A percentile compares a stretch with the other conserved stretches of the same genome.
These are phyloP conservation scores for Epiblema foenella DNA, from an alignment of 2,888 invertebrate species.

Conservation along the genomic window DNA sequence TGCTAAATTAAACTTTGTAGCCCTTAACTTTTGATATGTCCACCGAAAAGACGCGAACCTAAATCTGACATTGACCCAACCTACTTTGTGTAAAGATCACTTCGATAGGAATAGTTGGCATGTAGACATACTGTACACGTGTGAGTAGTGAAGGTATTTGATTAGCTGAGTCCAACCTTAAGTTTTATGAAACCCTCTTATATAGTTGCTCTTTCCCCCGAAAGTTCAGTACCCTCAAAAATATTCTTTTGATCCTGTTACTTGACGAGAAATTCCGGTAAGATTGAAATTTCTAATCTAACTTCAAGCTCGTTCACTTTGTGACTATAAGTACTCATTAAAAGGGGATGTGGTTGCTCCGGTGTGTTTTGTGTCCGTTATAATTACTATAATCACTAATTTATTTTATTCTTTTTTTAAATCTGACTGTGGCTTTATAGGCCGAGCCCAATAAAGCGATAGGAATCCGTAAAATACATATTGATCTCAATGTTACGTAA, in stretches of 20 bases:
- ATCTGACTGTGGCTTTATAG: too few relatives aligned
- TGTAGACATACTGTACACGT: not conserved
- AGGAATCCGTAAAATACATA: too few relatives aligned
- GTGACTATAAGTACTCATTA: constrained; percentile 4
- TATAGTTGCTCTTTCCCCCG: constrained; percentile 24
- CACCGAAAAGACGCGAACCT: too few relatives aligned
- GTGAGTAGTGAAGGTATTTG: not conserved
- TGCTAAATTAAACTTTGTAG: too few relatives aligned
- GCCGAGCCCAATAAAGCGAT: too few relatives aligned
- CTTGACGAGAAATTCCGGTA: constrained; percentile 34
- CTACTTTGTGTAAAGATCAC: too few relatives aligned
- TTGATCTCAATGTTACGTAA: too few relatives aligned
- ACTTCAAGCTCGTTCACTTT: constrained; percentile 15
- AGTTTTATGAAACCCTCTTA: constrained; percentile 25
- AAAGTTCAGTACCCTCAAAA: constrained; percentile 28
- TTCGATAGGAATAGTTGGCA: too few relatives aligned
- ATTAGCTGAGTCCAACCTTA: not conserved
- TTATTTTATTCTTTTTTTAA: too few relatives aligned
- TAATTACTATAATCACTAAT: not conserved
- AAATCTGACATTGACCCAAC: too few relatives aligned
- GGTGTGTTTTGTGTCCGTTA: too few relatives aligned
- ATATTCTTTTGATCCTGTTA: constrained; percentile 41
- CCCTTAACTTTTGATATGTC: too few relatives aligned
- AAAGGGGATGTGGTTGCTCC: not conserved
- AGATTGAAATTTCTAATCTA: constrained; percentile 35